Evolutionary conservation across 2,797 vertebrate species (phyloP).

Genomic region (Sebastes umbrosus): DNA sequence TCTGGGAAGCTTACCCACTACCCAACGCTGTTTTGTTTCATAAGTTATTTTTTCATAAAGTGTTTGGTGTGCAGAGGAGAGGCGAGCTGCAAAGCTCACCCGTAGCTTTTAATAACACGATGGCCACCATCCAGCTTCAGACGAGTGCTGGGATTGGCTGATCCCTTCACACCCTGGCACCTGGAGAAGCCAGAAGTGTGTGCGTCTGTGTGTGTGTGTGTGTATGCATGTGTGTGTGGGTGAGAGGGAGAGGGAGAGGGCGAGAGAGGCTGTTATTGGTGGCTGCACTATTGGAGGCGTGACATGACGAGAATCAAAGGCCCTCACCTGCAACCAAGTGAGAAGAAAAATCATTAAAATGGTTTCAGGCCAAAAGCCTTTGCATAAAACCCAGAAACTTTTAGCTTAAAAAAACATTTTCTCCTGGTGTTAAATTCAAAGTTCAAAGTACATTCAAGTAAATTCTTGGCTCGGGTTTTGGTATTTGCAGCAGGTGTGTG

Average conservation of each 20-base stretch:
- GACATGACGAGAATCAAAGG: slow-evolving; percentile 88
- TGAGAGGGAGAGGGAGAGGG: slow-evolving; percentile 32
- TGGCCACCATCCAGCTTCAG: slow-evolving; percentile 93
- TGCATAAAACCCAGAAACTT: slow-evolving; percentile 75
- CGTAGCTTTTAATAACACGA: slow-evolving; percentile 94
- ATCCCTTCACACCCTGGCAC: slow-evolving; percentile 86
- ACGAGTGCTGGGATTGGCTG: slow-evolving; percentile 85
- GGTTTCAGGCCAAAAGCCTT: slow-evolving; percentile 88
- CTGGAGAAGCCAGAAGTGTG: slow-evolving; percentile 87
- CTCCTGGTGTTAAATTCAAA: slow-evolving; percentile 46
- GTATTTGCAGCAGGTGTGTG: slow-evolving; percentile 47
- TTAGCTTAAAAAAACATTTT: slow-evolving; percentile 44
- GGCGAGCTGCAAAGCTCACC: slow-evolving; percentile 87
- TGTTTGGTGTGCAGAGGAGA: slow-evolving; percentile 78
- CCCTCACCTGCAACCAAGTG: slow-evolving; percentile 89
- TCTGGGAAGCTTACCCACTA: slow-evolving; percentile 38
- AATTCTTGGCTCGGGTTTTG: slow-evolving; percentile 55
- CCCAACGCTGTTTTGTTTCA: slow-evolving; percentile 54
- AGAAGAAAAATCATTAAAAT: slow-evolving; percentile 90
- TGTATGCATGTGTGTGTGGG: slow-evolving; percentile 54
- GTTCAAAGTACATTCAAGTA: slow-evolving; percentile 54
- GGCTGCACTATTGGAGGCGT: slow-evolving; percentile 78
- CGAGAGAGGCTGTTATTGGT: slow-evolving; percentile 64
- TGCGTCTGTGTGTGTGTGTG: slow-evolving; percentile 23
- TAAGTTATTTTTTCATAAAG: slow-evolving; percentile 60